Evolutionary conservation across 1,140 invertebrate genomes (phyloP).

Genomic region (Dendroctonus valens): DNA sequence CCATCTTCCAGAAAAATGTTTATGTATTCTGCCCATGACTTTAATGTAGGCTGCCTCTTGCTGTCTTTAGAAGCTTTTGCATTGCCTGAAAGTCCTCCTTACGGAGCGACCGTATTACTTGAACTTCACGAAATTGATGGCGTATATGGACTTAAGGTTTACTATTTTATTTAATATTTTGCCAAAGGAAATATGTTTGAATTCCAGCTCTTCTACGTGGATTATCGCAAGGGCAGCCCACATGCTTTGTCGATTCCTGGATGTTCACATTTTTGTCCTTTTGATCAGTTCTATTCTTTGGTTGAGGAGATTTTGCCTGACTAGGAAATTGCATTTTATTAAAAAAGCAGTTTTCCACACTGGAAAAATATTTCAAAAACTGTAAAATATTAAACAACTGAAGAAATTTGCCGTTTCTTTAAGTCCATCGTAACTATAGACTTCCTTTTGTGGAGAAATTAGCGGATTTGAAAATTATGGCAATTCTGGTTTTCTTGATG

Average conservation of each 20-base stretch:
- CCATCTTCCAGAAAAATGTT: slow-evolving; percentile 25
- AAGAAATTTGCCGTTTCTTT: too few relatives aligned
- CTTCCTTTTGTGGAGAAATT: too few relatives aligned
- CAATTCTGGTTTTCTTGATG: too few relatives aligned
- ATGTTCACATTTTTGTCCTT: slow-evolving; percentile 10
- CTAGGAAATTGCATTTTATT: too few relatives aligned
- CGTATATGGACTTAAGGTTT: slow-evolving; percentile 25
- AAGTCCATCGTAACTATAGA: too few relatives aligned
- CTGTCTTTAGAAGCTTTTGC: slow-evolving; percentile 16
- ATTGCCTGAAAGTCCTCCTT: slow-evolving; percentile 17
- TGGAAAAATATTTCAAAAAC: too few relatives aligned
- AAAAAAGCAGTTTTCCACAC: too few relatives aligned
- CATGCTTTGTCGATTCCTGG: slow-evolving; percentile 12
- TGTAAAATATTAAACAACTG: too few relatives aligned
- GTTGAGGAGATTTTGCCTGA: slow-evolving; percentile 11
- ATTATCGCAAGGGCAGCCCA: slow-evolving; percentile 4
- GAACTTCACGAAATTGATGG: slow-evolving; percentile 30
- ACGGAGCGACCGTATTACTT: slow-evolving; percentile 26
- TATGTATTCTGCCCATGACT: slow-evolving; percentile 34
- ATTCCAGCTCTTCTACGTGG: slow-evolving; percentile 13
- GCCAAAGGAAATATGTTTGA: neutral
- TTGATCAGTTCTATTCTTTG: slow-evolving; percentile 1
- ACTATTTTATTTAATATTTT: neutral
- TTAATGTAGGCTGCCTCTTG: slow-evolving; percentile 26
- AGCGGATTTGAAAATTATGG: too few relatives aligned